These are phyloP conservation scores for Thymallus thymallus DNA, from an alignment of 2,113 vertebrate species.

Conservation along the genomic window DNA sequence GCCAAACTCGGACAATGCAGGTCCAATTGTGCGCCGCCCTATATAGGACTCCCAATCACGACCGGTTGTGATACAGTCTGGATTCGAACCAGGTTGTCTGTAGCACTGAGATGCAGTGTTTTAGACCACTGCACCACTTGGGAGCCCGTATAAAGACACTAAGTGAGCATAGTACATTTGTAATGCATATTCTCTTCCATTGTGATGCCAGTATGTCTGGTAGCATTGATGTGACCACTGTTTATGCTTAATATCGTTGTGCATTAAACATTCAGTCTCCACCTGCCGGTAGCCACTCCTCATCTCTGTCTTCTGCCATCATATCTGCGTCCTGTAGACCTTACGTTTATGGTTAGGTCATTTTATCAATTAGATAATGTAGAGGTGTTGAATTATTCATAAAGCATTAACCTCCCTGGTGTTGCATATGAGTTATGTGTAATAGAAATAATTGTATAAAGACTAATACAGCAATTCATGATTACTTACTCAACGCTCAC, in stretches of 20 bases:
- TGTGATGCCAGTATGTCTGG: too few species aligned
- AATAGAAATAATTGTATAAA: background rate
- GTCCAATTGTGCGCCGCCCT: too few species aligned
- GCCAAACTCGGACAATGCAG: too few species aligned
- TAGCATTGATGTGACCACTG: too few species aligned
- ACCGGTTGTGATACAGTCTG: too few species aligned
- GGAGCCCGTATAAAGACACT: too few species aligned
- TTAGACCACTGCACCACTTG: too few species aligned
- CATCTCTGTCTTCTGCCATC: slow-evolving; percentile 17
- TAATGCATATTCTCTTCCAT: too few species aligned
- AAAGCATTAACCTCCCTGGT: slow-evolving; percentile 3
- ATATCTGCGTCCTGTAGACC: slow-evolving; percentile 3
- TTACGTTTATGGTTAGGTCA: slow-evolving; percentile 17
- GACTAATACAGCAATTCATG: background rate
- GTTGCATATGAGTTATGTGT: slow-evolving; percentile 10
- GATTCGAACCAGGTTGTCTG: too few species aligned
- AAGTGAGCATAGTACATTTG: too few species aligned
- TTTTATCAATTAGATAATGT: slow-evolving; percentile 10
- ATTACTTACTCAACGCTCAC: background rate
- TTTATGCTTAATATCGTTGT: background rate
- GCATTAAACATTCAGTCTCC: background rate
- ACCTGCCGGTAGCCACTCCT: background rate
- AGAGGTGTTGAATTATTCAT: slow-evolving; percentile 32
- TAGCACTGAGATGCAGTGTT: too few species aligned
- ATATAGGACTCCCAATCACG: too few species aligned